Percentiles rank a stretch among this genome's conserved stretches.
Evolutionary conservation across 2,797 vertebrate species (phyloP).

Genomic region (Neopelma chrysocephalum): DNA sequence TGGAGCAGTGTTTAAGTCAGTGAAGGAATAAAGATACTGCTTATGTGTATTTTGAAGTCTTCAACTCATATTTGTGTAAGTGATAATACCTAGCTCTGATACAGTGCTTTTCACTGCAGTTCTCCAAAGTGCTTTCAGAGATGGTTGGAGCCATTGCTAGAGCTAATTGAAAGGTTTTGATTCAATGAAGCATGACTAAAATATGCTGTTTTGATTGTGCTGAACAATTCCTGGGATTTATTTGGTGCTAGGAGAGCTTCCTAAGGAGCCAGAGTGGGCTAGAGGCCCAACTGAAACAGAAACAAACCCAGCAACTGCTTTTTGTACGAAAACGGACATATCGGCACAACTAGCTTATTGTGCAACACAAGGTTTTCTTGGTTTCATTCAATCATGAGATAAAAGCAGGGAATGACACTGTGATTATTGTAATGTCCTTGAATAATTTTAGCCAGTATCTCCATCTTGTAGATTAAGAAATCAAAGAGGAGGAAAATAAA

Average conservation of each 20-base stretch:
- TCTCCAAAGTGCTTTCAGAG: neutral
- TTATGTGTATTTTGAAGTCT: neutral
- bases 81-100: neutral
- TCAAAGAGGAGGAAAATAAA: neutral
- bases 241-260: neutral
- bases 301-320: neutral
- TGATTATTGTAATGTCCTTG: neutral
- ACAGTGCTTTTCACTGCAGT: neutral
- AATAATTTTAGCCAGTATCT: neutral
- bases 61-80: neutral
- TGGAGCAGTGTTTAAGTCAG: neutral
- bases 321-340: neutral
- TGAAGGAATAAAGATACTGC: neutral
- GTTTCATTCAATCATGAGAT: neutral
- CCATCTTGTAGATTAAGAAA: neutral
- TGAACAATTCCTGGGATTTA: neutral
- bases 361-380: neutral
- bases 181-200: neutral
- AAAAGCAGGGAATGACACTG: neutral
- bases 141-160: neutral
- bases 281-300: neutral
- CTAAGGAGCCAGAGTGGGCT: neutral
- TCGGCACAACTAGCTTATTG: neutral
- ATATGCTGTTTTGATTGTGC: neutral
- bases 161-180: neutral